Evolutionary conservation across 1,140 invertebrate species (phyloP), one percentile per base, ranked within the genome.

Genomic region (Streblospio benedicti): DNA sequence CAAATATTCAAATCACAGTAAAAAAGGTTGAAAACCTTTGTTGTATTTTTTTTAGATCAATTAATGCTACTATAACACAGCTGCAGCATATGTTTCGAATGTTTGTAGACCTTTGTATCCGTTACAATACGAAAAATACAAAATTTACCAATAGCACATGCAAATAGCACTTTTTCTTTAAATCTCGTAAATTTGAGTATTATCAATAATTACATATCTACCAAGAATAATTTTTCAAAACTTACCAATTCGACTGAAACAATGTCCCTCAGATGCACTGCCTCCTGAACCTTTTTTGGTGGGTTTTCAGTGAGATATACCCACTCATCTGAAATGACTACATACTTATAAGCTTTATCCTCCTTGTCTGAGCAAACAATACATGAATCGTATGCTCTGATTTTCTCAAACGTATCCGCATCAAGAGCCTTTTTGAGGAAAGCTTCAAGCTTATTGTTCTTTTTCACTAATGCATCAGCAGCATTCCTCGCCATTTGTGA

Each of bases 301-400:
- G 75, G 75, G 60, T 75, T 76, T 67, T 74, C 73, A 45, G 72
- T 71, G 35, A 76, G 65, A 61, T 74, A 77, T 28, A 77, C 68
- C 57, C 67, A 72, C 45, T 77, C 73, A 55, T 77, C 74, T 32
- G 67, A 68, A 1, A 77, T 59, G 33, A 77, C 63, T 6, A 72
- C 67, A 61, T 69, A 77, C 58, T 73, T 75, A 61, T 74, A 77
- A 0, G 69, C 67, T 52, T 74, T 76, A 38, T 74, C 71, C 54
- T 75, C 72, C 53, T 67, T 69, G 38, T 75, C 71, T n/a, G 71
- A 73, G 12, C 72, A 67, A 50, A 76, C 69, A 59, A 77, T 71
- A 57, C 72, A 76, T 14, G 74, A 69, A 58, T 78, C 76, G 52
- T 76, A 76, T 9, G 68, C 72, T n/a, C 75, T 69, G 33, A 77